Evolutionary conservation across 2,888 invertebrate genomes (phyloP), one percentile per base, ranked within the genome.

Genomic region (Molanna angustata): DNA sequence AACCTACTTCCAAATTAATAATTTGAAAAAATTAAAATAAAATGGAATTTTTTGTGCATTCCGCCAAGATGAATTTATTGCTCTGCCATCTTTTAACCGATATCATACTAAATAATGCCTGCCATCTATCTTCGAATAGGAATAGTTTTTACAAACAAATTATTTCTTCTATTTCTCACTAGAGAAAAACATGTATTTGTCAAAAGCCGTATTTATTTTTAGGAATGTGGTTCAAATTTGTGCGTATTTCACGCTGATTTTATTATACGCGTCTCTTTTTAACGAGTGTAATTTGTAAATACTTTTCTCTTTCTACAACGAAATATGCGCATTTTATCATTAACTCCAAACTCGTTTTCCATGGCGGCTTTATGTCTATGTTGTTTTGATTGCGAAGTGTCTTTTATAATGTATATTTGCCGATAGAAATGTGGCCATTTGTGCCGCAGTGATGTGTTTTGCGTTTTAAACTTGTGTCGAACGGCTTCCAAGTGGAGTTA

Each of bases 401-500:
- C 40, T 13, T 16, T n/a, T 9, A 33, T 17, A 45, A 31, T 37
- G 46, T 32, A 20, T 45, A 27, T 19, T 27, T 33, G 14, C 32
- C 22, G 42, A n/a, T 42, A 35, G 32, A 33, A 40, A 27, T 35
- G 39, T 27, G 33, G n/a, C 19, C 22, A 40, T 49, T 41, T 40
- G 18, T 11, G 13, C 13, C 19, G 21, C 21, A 54, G 50, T 31
- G 46, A 54, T 54, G 54, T 39, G 41, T 27, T 21, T 31, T 32
- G 21, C 21, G 18, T 43, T 17, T 22, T 47, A 9, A 43, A 33
- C 39, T 19, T 21, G 43, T 50, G 14, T 21, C 35, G 14, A 44
- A 54, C 50, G 54, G 54, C 54, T 42, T 54, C 54, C 49, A 49
- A 74, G 75, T 76, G 76, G 74, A 76, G 74, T 72, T 75, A 66